phyloP scores from a whole-genome alignment of 2,888 invertebrate species.

The Mactromeris polynyma region DNA sequence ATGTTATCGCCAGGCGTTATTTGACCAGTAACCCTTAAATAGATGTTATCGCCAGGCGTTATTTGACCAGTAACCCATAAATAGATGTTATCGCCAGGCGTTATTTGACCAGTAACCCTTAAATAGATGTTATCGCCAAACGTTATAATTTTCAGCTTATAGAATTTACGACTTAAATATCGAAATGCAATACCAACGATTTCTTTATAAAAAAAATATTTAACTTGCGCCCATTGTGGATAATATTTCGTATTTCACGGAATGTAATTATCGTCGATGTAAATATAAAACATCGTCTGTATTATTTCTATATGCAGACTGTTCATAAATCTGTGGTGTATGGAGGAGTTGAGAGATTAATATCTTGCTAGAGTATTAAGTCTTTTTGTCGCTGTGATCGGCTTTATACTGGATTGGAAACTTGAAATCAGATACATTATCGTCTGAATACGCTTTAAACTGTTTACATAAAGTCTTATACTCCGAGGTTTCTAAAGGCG shows the following conservation, averaged over 20 bases:
- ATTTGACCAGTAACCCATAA: too few species aligned
- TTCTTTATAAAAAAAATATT: background rate
- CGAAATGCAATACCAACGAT: background rate
- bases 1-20: too few species aligned
- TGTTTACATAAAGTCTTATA: slow-evolving; percentile 25
- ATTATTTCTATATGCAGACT: background rate
- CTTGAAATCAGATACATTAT: slow-evolving; percentile 47
- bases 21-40: too few species aligned
- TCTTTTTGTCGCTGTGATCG: slow-evolving; percentile 28
- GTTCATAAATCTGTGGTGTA: background rate
- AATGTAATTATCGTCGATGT: background rate
- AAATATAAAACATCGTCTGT: background rate
- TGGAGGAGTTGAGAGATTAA: slow-evolving; percentile 33
- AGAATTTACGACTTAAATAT: background rate
- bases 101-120: background rate
- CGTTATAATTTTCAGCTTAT: background rate
- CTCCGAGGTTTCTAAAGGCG: slow-evolving; percentile 15
- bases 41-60: too few species aligned
- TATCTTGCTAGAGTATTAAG: slow-evolving; percentile 42
- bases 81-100: too few species aligned
- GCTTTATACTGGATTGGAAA: slow-evolving; percentile 45
- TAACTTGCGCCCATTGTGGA: background rate
- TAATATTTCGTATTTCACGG: background rate
- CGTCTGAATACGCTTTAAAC: slow-evolving; percentile 25
- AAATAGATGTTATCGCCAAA: background rate